Conservation (phyloP, 53 echinoderm and acorn worm species). For the Henricia sp. region DNA sequence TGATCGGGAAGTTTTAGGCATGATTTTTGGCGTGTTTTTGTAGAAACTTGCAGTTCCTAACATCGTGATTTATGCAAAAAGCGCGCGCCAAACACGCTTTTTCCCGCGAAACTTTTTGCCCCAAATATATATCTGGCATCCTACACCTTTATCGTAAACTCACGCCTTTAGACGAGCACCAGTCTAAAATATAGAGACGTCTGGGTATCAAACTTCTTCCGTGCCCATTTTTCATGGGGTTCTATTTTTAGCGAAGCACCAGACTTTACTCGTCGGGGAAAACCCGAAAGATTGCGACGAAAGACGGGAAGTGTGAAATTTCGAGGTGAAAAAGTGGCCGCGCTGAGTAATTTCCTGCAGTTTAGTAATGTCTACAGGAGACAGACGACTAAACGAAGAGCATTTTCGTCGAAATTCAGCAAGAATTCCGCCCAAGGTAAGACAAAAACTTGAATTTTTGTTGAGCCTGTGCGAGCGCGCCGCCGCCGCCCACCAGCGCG, state of each 20-base stretch:
- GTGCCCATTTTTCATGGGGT: background rate
- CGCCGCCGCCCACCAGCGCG: too few relatives aligned
- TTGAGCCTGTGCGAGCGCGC: too few relatives aligned
- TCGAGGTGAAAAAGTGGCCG: background rate
- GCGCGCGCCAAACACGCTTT: conserved; percentile 19
- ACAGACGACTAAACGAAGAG: background rate
- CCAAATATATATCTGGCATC: background rate
- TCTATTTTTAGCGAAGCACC: conserved; percentile 13
- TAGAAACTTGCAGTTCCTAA: conserved; percentile 13
- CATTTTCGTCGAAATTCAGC: background rate
- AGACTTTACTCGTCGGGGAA: conserved; percentile 28
- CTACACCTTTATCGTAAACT: background rate
- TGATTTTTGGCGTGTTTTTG: conserved; percentile 25
- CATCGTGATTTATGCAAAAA: background rate
- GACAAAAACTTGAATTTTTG: too few relatives aligned
- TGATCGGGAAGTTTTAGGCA: background rate
- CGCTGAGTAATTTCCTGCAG: background rate
- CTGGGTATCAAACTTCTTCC: background rate
- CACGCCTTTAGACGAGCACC: background rate
- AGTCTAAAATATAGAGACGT: background rate
- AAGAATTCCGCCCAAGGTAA: too few relatives aligned
- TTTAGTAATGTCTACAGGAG: conserved; percentile 1
- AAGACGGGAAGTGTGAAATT: background rate
- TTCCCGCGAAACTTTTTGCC: background rate
- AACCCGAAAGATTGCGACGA: background rate